These are phyloP conservation scores for Acanthosepion lycidas DNA, from an alignment of 2,888 invertebrate species.

Conservation along the genomic window DNA sequence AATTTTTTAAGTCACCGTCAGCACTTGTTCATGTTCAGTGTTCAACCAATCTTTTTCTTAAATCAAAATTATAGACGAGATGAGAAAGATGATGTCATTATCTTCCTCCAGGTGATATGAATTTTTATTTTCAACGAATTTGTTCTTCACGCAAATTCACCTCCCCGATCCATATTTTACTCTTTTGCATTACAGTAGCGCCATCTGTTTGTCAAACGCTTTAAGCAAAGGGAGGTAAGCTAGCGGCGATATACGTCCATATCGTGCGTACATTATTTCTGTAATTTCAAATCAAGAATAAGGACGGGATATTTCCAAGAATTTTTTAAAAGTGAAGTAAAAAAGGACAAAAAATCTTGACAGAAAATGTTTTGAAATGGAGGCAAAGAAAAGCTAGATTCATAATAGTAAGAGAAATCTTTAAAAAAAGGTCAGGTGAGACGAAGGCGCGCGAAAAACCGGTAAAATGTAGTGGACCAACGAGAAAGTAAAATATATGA, in stretches of 20 bases:
- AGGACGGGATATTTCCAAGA: background rate
- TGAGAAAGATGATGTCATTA: background rate
- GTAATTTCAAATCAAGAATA: background rate
- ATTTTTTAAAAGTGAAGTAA: background rate
- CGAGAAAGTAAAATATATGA: no score
- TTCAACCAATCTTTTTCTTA: background rate
- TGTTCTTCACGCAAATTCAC: background rate
- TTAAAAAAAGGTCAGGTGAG: no score
- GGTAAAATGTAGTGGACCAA: no score
- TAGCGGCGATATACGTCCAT: background rate
- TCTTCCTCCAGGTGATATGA: conserved; percentile 12
- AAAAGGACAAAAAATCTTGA: background rate
- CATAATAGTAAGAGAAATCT: background rate
- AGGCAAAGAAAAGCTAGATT: no score
- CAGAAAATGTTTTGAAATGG: background rate
- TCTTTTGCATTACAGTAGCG: background rate
- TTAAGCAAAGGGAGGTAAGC: conserved; percentile 8
- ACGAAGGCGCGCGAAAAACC: no score
- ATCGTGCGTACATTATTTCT: background rate
- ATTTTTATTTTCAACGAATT: conserved; percentile 5
- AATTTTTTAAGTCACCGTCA: background rate
- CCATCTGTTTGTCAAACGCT: conserved; percentile 17
- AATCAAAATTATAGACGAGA: background rate
- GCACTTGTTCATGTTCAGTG: background rate
- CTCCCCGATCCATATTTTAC: background rate